A percentile compares a stretch with the other conserved stretches of the same genome.
Conservation (phyloP, 2,797 vertebrate species). For the Enteromius thamalakanensis region DNA sequence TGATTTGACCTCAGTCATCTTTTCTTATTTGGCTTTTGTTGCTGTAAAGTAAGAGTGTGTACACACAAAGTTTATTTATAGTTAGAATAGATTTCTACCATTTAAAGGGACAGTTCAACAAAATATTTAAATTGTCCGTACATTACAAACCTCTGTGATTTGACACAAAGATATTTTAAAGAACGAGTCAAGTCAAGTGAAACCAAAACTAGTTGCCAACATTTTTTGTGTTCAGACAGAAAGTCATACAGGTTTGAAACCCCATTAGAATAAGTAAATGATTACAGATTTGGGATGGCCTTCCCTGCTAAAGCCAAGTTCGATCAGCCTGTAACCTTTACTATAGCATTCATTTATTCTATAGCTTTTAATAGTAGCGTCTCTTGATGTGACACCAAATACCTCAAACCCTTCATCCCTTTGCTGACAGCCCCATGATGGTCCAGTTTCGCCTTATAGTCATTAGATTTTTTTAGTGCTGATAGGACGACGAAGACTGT, state of each 20-base stretch:
- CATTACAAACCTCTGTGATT: background rate
- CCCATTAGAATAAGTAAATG: background rate
- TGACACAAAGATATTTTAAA: background rate
- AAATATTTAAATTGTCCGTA: background rate
- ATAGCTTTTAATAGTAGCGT: background rate
- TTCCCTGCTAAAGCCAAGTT: conserved; percentile 3
- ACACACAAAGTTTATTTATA: background rate
- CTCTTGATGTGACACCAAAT: conserved; percentile 12
- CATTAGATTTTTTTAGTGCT: conserved; percentile 30
- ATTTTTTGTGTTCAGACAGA: background rate
- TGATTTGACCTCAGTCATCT: background rate
- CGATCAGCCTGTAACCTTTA: background rate
- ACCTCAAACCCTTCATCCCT: conserved; percentile 4
- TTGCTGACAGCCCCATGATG: conserved; percentile 14
- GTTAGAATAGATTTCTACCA: background rate
- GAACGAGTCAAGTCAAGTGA: background rate
- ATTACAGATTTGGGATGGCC: background rate
- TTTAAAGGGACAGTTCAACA: background rate
- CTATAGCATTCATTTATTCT: background rate
- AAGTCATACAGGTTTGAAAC: background rate
- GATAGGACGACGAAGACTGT: conserved; percentile 47
- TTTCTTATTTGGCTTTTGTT: background rate
- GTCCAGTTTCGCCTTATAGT: conserved; percentile 23
- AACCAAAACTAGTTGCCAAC: background rate
- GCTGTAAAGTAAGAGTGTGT: background rate